Conservation (phyloP, 2,888 invertebrate genomes). For the Nephrotoma flavescens region DNA sequence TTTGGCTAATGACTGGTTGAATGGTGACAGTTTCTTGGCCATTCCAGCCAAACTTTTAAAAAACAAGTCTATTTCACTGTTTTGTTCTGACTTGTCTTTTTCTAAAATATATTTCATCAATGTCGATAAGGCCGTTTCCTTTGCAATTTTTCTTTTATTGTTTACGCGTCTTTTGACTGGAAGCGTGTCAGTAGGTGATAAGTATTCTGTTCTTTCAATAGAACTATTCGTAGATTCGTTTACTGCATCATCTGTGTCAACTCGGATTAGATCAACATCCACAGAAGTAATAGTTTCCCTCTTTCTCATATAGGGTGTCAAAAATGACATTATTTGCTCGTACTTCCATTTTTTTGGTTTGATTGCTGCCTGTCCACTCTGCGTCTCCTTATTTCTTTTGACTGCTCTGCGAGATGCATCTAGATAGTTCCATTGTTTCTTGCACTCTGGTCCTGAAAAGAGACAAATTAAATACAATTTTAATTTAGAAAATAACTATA, state of each 20-base stretch:
- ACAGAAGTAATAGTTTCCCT: neutral
- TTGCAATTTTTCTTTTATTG: too few species aligned
- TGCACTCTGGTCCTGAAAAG: neutral
- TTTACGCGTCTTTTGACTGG: neutral
- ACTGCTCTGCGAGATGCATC: too few species aligned
- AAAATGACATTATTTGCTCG: neutral
- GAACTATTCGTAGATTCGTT: too few species aligned
- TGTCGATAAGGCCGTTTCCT: too few species aligned
- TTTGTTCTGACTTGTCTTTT: neutral
- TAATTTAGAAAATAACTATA: neutral
- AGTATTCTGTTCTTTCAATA: too few species aligned
- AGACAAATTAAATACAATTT: neutral
- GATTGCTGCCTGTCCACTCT: too few species aligned
- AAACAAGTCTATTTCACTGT: too few species aligned
- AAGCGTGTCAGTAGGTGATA: neutral
- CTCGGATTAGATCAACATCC: too few species aligned
- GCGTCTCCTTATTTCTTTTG: too few species aligned
- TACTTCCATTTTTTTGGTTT: neutral
- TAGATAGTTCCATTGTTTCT: neutral
- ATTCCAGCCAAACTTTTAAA: too few species aligned
- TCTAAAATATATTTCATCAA: neutral
- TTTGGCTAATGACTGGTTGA: neutral
- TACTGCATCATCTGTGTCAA: neutral
- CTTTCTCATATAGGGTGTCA: neutral
- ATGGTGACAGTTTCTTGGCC: neutral